Percentiles rank a stretch among this genome's conserved stretches.
Conservation (phyloP, 2,797 vertebrate genomes). For the Fistularia commersonii region DNA sequence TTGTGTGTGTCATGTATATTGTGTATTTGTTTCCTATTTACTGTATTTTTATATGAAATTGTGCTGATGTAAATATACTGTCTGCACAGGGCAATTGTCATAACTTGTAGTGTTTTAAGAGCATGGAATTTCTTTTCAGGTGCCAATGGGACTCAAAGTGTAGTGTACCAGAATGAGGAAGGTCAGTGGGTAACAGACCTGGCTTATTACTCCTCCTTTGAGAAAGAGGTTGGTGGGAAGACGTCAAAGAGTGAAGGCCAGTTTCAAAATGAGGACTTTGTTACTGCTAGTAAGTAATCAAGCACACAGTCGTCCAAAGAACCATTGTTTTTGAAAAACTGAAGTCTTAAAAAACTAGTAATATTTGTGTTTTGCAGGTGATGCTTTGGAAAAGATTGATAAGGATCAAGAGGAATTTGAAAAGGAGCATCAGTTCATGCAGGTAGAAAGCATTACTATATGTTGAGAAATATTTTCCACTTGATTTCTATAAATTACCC, state of each 20-base stretch:
- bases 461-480: too few relatives aligned
- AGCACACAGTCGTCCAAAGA: background rate
- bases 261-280: constrained; percentile 79
- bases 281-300: constrained; percentile 81
- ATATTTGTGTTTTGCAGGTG: constrained; percentile 64
- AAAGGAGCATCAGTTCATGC: constrained; percentile 86
- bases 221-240: constrained; percentile 75
- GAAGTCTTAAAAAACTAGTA: background rate
- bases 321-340: background rate
- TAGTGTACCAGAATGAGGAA: constrained; percentile 95
- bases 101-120: background rate
- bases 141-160: constrained; percentile 54
- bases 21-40: too few relatives aligned
- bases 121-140: constrained; percentile 41
- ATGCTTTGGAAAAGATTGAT: constrained; percentile 84
- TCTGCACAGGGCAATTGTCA: background rate
- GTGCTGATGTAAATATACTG: too few relatives aligned
- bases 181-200: constrained; percentile 97
- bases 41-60: too few relatives aligned
- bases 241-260: constrained; percentile 34
- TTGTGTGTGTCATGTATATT: too few relatives aligned
- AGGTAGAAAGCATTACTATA: constrained; percentile 68
- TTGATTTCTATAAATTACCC: too few relatives aligned
- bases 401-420: constrained; percentile 93
- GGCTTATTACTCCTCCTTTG: constrained; percentile 91